Evolutionary conservation across 2,797 vertebrate species (phyloP).

Genomic region (Chelon labrosus): DNA sequence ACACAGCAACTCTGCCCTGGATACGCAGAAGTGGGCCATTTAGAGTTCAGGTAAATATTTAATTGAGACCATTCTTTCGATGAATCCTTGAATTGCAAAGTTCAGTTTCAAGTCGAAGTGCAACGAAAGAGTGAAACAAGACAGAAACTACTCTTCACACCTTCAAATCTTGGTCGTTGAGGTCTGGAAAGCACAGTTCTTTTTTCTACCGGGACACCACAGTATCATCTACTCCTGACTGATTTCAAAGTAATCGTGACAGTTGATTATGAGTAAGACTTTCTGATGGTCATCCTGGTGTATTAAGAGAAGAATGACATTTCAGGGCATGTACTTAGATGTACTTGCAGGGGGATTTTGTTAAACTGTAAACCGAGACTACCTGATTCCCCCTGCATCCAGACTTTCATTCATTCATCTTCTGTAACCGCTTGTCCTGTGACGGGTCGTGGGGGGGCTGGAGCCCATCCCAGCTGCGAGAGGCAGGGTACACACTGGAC

Average conservation of each 20-base stretch:
- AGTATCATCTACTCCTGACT: neutral
- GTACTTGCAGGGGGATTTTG: too few species aligned
- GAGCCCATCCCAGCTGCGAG: too few species aligned
- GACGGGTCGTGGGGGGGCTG: too few species aligned
- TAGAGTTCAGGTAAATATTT: conserved; percentile 7
- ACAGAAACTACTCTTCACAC: too few species aligned
- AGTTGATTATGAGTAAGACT: neutral
- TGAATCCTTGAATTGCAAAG: too few species aligned
- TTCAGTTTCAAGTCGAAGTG: neutral
- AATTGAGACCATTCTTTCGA: conserved; percentile 5
- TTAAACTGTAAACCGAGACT: neutral
- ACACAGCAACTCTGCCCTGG: neutral
- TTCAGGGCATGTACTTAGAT: neutral
- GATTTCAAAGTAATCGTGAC: neutral
- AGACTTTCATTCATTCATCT: neutral
- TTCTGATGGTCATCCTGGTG: neutral
- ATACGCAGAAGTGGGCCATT: conserved; percentile 21
- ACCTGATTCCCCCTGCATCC: neutral
- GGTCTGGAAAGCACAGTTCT: neutral
- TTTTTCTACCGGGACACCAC: neutral
- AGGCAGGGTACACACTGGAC: too few species aligned
- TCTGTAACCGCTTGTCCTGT: too few species aligned
- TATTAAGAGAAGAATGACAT: neutral
- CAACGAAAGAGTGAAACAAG: neutral
- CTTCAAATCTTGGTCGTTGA: neutral